Percentiles rank a stretch among this genome's conserved stretches.
These are phyloP conservation scores for Brachystomella parvula DNA, from an alignment of 1,140 invertebrate species.

Conservation along the genomic window DNA sequence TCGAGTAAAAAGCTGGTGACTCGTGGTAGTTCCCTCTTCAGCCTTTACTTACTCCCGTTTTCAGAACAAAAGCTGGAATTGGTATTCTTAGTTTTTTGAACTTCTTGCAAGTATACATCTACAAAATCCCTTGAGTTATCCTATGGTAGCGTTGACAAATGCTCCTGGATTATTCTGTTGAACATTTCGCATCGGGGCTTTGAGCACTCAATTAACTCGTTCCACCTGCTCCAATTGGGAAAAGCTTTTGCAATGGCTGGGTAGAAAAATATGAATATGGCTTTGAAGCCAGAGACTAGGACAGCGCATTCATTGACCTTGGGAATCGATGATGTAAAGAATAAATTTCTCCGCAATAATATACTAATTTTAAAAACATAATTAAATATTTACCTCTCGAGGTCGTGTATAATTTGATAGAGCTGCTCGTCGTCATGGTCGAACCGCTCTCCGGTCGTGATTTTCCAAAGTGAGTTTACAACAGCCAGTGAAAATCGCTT, in stretches of 20 bases:
- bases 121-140: neutral
- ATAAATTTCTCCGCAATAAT: neutral
- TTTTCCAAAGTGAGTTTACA: no score
- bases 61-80: neutral
- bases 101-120: neutral
- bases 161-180: neutral
- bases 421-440: slow-evolving; percentile 1
- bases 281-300: neutral
- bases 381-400: neutral
- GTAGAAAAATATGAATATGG: neutral
- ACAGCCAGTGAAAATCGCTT: no score
- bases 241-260: neutral
- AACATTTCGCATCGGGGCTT: neutral
- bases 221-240: no score
- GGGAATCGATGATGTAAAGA: neutral
- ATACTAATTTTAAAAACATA: neutral
- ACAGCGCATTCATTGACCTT: neutral
- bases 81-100: neutral
- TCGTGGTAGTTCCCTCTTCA: no score
- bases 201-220: neutral
- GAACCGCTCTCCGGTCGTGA: slow-evolving; percentile 1
- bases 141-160: neutral
- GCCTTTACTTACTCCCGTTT: no score
- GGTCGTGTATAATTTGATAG: neutral
- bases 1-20: no score